These are phyloP conservation scores for Hypolimnas misippus DNA, from an alignment of 2,888 invertebrate genomes.

Conservation along the genomic window DNA sequence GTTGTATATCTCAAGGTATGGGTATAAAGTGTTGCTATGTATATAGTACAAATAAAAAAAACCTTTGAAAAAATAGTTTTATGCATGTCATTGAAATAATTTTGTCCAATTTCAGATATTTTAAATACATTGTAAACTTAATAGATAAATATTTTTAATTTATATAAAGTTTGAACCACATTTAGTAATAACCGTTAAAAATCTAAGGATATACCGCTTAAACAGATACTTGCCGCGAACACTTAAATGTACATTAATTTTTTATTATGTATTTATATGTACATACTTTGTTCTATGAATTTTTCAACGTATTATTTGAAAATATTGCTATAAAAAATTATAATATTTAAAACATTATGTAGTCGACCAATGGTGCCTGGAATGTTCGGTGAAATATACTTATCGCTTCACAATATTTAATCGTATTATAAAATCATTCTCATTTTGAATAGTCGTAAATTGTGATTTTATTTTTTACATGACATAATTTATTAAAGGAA, in stretches of 20 bases:
- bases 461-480: conserved; percentile 72
- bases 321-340: not conserved
- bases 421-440: conserved; percentile 49
- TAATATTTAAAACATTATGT: not conserved
- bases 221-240: not conserved
- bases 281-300: not conserved
- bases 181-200: not conserved
- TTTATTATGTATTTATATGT: no score
- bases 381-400: conserved; percentile 34
- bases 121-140: not conserved
- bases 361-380: conserved; percentile 56
- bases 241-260: not conserved
- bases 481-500: conserved; percentile 79
- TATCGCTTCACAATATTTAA: conserved; percentile 44
- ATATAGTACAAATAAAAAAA: no score
- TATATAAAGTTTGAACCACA: not conserved
- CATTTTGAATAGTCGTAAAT: conserved; percentile 53
- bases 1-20: not conserved
- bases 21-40: no score
- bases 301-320: conserved; percentile 2
- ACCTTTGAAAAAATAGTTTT: no score
- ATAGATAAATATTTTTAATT: not conserved
- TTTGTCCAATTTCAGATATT: no score
- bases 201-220: not conserved
- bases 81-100: no score